Percentiles rank a stretch among this genome's conserved stretches.
These are phyloP conservation scores for Euspilapteryx auroguttella DNA, from an alignment of 2,888 invertebrate species.

Conservation along the genomic window DNA sequence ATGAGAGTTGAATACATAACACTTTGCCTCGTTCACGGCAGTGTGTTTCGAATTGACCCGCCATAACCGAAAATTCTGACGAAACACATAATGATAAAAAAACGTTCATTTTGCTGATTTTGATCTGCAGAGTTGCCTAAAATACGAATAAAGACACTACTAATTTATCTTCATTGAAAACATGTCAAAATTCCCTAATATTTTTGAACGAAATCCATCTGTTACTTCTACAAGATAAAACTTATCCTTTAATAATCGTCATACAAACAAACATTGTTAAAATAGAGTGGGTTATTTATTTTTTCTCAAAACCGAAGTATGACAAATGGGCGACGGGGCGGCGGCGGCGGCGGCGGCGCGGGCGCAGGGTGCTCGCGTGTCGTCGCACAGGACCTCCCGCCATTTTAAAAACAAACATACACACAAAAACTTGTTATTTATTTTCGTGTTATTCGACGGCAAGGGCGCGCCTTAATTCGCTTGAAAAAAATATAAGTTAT, in stretches of 20 bases:
- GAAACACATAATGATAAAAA: no score
- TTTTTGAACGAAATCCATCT: slow-evolving; percentile 30
- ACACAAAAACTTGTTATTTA: slow-evolving; percentile 58
- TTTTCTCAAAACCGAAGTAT: slow-evolving; percentile 53
- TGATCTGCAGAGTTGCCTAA: no score
- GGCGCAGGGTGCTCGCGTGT: slow-evolving; percentile 48
- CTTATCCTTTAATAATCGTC: slow-evolving; percentile 46
- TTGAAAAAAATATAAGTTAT: slow-evolving; percentile 54
- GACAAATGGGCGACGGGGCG: slow-evolving; percentile 51
- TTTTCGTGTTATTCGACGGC: slow-evolving; percentile 49
- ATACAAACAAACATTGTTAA: slow-evolving; percentile 49
- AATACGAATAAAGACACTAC: no score
- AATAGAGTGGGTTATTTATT: slow-evolving; percentile 52
- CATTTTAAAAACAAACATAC: slow-evolving; percentile 61
- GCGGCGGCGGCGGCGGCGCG: slow-evolving; percentile 18
- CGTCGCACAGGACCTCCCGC: slow-evolving; percentile 60
- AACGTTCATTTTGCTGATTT: no score
- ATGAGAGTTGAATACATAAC: no score
- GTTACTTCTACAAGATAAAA: slow-evolving; percentile 41
- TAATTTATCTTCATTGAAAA: no score
- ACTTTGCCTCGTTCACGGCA: no score
- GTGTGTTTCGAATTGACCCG: no score
- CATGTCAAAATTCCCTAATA: no score
- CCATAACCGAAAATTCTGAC: no score
- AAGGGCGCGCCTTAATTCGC: slow-evolving; percentile 55